Evolutionary conservation across 1,140 invertebrate genomes (phyloP), one percentile per base, ranked within the genome.

Genomic region (Ladona fulva): DNA sequence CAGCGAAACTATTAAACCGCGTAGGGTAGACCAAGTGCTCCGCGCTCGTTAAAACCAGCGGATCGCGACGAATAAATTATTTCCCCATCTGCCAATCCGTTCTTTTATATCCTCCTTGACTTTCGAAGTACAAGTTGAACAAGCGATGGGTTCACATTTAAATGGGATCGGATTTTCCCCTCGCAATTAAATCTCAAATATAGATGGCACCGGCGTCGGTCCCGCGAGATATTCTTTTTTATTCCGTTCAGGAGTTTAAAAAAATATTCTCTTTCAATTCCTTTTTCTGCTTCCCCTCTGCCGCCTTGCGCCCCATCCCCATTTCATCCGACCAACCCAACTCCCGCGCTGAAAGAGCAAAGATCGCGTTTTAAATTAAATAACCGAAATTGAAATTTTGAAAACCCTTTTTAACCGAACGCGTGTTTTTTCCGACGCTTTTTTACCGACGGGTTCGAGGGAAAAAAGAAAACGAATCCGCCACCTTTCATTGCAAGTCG

Each of bases 101-200:
- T 37, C 29, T 37, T 37, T 37, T 37, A 37, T 5, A 37, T 37
- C n/a, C 52, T 66, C 52, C 52, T 19, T 22, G 16, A 66, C 52
- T 66, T 66, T 66, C n/a, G 52, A 66, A 66, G n/a, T 19, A 16
- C 52, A 66, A 12, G 52, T 16, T 66, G 52, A 66, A 66, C 52
- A 66, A 66, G 52, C 52, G 52, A 66, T 66, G 52, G 52, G 3
- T 5, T 66, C n/a, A 12, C 52, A 66, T 66, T 66, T 66, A 66
- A 66, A 66, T 66, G n/a, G 52, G 16, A 66, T 66, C 52, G n/a
- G 52, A 66, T 66, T 66, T 66, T 66, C 52, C 52, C 52, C 52
- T 66, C 52, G 52, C 16, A 66, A 66, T 66, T 66, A 19, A 66
- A 16, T 22, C 52, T 66, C 52, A 66, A 66, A 66, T 66, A 66